Evolutionary conservation across 2,797 vertebrate species (phyloP).

Genomic region (Botia almorhae): DNA sequence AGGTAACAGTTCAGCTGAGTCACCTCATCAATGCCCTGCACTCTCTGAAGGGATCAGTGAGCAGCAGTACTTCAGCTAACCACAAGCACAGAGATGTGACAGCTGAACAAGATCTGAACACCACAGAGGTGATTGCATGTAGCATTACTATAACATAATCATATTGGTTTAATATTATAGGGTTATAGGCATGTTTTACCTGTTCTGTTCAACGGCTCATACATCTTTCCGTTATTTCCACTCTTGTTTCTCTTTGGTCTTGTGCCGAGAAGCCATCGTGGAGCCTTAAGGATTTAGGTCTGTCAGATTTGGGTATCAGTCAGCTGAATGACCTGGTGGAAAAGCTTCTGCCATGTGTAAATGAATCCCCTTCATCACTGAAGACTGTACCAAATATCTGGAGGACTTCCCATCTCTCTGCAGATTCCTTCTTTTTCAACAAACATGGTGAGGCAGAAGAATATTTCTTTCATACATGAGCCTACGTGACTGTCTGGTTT

Average conservation of each 20-base stretch:
- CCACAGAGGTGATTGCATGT: slow-evolving; percentile 80
- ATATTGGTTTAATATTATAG: too few relatives aligned
- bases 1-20: slow-evolving; percentile 96
- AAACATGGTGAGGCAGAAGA: slow-evolving; percentile 85
- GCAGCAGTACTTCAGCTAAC: slow-evolving; percentile 71
- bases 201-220: neutral
- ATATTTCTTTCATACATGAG: too few relatives aligned
- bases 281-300: slow-evolving; percentile 87
- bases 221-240: neutral
- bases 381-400: slow-evolving; percentile 68
- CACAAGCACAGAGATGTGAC: slow-evolving; percentile 76
- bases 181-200: neutral
- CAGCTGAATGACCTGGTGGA: slow-evolving; percentile 84
- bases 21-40: slow-evolving; percentile 95
- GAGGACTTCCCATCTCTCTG: slow-evolving; percentile 87
- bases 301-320: slow-evolving; percentile 84
- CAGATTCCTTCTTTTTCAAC: slow-evolving; percentile 93
- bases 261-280: slow-evolving; percentile 76
- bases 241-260: neutral
- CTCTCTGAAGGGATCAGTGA: slow-evolving; percentile 83
- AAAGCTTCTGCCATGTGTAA: slow-evolving; percentile 79
- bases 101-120: slow-evolving; percentile 77
- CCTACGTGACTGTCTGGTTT: neutral
- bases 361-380: slow-evolving; percentile 56
- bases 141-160: neutral